Percentiles rank a stretch among this genome's conserved stretches.
phyloP scores from a whole-genome alignment of 2,888 invertebrate species.

The Aleiodes testaceus region DNA sequence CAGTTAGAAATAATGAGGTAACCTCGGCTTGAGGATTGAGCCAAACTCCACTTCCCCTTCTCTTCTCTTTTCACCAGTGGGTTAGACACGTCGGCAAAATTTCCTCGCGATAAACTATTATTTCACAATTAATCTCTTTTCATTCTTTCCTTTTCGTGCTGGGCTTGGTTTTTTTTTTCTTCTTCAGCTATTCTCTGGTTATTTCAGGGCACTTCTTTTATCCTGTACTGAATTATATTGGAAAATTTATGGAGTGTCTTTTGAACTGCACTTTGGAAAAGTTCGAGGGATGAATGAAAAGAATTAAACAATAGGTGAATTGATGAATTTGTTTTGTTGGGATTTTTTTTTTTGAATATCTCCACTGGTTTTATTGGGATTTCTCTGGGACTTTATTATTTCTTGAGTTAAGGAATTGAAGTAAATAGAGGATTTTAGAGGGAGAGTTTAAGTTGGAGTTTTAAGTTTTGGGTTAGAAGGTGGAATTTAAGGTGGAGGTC shows the following conservation, averaged over 20 bases:
- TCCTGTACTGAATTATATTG: background rate
- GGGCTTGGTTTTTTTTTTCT: conserved; percentile 19
- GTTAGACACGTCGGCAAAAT: conserved; percentile 64
- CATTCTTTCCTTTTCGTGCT: background rate
- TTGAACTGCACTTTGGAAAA: conserved; percentile 22
- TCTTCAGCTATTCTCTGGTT: background rate
- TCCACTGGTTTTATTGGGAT: no score
- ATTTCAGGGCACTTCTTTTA: background rate
- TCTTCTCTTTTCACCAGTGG: background rate
- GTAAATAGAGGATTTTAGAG: conserved; percentile 8
- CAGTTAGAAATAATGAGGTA: conserved; percentile 69
- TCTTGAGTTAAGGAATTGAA: conserved; percentile 9
- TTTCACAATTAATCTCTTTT: conserved; percentile 61
- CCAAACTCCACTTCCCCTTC: conserved; percentile 15
- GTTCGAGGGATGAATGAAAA: conserved; percentile 26
- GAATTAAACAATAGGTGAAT: no score
- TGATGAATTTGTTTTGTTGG: no score
- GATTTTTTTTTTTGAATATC: no score
- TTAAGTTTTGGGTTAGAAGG: conserved; percentile 2
- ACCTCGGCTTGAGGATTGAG: conserved; percentile 58
- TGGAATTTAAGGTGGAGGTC: conserved; percentile 18
- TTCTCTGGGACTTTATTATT: background rate
- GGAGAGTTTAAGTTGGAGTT: conserved; percentile 16
- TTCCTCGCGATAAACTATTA: conserved; percentile 64
- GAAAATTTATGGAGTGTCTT: conserved; percentile 24